Percentiles rank a stretch among this genome's conserved stretches.
These are phyloP conservation scores for Caenorhabditis macrosperma DNA, from an alignment of 2,888 invertebrate species.

Conservation along the genomic window DNA sequence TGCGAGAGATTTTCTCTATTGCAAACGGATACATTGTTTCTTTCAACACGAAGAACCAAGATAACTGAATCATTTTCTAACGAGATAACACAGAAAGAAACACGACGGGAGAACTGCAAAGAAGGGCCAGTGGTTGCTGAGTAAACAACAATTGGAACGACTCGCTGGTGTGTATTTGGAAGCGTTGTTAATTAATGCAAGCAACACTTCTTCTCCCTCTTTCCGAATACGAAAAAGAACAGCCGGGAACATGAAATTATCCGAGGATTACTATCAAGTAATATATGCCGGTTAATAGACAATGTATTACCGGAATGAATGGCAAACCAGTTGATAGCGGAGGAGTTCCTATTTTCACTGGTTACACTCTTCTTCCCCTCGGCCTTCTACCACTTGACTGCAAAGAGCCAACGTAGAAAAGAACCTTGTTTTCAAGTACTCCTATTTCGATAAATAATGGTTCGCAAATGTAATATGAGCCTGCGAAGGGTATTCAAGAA, in stretches of 20 bases:
- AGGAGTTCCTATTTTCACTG: no score
- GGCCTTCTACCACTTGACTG: slow-evolving; percentile 16
- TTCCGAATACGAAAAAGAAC: no score
- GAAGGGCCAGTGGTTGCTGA: background rate
- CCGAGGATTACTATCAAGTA: no score
- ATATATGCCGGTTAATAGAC: no score
- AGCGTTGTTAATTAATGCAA: background rate
- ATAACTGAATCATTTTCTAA: no score
- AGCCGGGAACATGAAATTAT: no score
- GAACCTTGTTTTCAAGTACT: slow-evolving; percentile 45
- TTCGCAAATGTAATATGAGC: slow-evolving; percentile 35
- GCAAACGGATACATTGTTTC: background rate
- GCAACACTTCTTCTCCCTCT: no score
- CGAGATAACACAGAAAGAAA: background rate
- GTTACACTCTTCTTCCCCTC: no score
- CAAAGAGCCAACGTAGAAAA: background rate
- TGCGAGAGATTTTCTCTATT: no score
- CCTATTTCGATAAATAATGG: slow-evolving; percentile 36
- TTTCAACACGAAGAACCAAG: no score
- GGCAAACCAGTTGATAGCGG: no score
- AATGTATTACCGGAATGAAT: no score
- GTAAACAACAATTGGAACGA: background rate
- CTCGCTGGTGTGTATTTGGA: background rate
- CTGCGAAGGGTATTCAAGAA: slow-evolving; percentile 34
- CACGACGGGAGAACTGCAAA: background rate